Evolutionary conservation across 2,113 vertebrate species (phyloP), one percentile per base, ranked within the genome.

Genomic region (Etheostoma spectabile): DNA sequence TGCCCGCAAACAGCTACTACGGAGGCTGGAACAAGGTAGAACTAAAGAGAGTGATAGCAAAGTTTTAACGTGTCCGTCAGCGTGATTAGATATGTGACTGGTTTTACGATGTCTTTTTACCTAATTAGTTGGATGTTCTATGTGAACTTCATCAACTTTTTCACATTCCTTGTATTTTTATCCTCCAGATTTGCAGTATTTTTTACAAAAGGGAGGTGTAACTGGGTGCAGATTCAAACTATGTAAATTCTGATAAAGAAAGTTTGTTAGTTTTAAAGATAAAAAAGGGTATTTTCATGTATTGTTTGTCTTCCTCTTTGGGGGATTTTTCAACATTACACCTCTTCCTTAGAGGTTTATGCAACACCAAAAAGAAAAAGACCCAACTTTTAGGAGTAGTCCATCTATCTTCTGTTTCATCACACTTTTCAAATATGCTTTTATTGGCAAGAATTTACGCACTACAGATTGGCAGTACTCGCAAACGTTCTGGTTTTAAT

Each of bases 11-110:
- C 94, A 93, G 86, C 90, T 96, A 68, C 88, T 95, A 1, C 64
- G 74, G 65, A 92, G 79, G 86, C 86, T 95, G 80, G 77, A 71
- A 66, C 90, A 89, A 95, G 95, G 95, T 95, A 95, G 84, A 87
- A 15, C 53, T 2, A 35, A 52, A 57, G 46, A 18, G 27, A 12
- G 27, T 38, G 21, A 27, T n/a, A 45, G 13, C 5, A 38, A 35
- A 64, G 27, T 48, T 38, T 1, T 19, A 14, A 48, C 21, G 22
- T 46, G n/a, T 33, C 45, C 21, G 1, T 30, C 13, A 48, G 45
- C 19, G 33, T 33, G 0, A 30, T 18, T 33, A 51, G 27, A 53
- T 61, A 51, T 45, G 21, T 69, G 35, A 12, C 0, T 48, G 18
- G 49, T 62, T 48, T 5, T 8, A 42, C 8, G 7, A 3, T 52